Conservation (phyloP, 2,888 invertebrate genomes). For the Tanypteryx hageni region DNA sequence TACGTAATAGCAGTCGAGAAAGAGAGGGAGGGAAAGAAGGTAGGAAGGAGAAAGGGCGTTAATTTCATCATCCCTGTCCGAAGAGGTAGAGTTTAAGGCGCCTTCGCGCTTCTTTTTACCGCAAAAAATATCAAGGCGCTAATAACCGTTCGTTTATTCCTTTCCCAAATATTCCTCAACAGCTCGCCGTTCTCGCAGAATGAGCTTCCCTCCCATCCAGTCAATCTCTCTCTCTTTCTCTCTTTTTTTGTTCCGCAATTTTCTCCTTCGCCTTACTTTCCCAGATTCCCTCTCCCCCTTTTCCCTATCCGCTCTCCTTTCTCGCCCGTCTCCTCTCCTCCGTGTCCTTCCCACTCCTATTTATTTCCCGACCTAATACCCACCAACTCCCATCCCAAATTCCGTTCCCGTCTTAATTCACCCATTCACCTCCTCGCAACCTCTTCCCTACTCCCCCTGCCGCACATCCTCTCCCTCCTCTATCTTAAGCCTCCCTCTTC, state of each 20-base stretch:
- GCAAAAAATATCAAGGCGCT: not conserved
- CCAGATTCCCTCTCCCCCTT: not conserved
- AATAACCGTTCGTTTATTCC: conserved; percentile 25
- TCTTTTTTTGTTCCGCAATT: not conserved
- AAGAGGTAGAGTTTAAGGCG: conserved; percentile 42
- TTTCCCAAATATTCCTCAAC: conserved; percentile 33
- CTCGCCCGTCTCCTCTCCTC: not conserved
- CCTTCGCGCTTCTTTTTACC: not conserved
- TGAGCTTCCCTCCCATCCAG: not conserved
- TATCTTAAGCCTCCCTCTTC: not conserved
- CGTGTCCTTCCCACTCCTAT: not conserved
- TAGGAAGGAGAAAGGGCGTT: not conserved
- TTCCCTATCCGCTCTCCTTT: not conserved
- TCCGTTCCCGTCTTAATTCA: conserved; percentile 34
- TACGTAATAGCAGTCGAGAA: conserved; percentile 14
- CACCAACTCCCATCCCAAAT: not conserved
- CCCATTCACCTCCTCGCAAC: not conserved
- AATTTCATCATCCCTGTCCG: conserved; percentile 51
- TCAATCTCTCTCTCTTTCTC: not conserved
- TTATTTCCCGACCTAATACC: conserved; percentile 25
- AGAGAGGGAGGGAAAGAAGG: not conserved
- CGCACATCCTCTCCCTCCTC: not conserved
- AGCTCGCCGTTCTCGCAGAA: not conserved
- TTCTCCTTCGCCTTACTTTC: not conserved
- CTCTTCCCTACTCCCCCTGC: not conserved